These are phyloP conservation scores for Drosophila seclusa DNA, from an alignment of 2,888 invertebrate genomes.

Conservation along the genomic window DNA sequence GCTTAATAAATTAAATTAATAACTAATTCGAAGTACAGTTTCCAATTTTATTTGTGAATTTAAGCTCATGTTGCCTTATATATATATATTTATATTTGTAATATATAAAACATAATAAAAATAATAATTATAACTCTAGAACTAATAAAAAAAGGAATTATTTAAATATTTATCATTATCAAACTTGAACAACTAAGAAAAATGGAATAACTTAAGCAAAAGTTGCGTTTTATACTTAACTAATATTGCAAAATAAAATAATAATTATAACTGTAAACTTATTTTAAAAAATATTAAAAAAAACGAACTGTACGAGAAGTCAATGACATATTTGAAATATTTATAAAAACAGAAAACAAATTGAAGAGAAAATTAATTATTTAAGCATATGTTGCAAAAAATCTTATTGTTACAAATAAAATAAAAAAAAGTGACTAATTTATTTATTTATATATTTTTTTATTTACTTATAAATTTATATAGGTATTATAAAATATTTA, in stretches of 20 bases:
- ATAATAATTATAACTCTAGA: background rate
- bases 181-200: background rate
- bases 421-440: background rate
- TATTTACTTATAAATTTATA: background rate
- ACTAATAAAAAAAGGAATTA: background rate
- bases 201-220: background rate
- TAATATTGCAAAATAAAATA: background rate
- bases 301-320: background rate
- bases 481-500: background rate
- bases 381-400: background rate
- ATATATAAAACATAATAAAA: too few species aligned
- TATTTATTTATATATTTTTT: background rate
- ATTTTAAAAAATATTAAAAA: background rate
- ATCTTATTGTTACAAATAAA: background rate
- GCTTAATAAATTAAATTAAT: background rate
- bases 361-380: background rate
- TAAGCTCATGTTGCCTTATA: background rate
- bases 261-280: background rate
- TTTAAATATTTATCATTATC: background rate
- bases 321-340: background rate
- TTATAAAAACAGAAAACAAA: rapidly evolving
- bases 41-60: background rate
- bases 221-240: background rate
- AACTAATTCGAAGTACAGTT: background rate
- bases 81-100: background rate